These are phyloP conservation scores for Cheilosia urbana DNA, from an alignment of 2,888 invertebrate species.

Conservation along the genomic window DNA sequence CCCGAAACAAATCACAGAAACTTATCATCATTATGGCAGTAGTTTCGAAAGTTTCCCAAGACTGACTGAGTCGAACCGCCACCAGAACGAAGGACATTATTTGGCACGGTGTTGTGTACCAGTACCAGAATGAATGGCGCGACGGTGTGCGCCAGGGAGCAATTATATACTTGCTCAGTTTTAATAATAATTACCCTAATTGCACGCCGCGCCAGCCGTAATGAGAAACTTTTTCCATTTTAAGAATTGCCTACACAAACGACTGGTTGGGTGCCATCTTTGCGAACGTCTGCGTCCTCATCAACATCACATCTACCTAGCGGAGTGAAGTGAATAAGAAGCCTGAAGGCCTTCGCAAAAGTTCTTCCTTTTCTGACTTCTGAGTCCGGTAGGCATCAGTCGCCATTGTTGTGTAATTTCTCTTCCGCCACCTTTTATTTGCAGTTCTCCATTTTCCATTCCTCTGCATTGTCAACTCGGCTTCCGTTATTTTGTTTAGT, in stretches of 20 bases:
- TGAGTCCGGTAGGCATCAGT: conserved; percentile 2
- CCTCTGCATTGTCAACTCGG: conserved; percentile 23
- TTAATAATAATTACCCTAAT: conserved; percentile 74
- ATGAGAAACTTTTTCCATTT: conserved; percentile 73
- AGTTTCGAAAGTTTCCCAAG: conserved; percentile 43
- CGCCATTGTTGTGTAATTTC: conserved; percentile 46
- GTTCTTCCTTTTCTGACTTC: conserved; percentile 47
- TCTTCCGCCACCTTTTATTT: conserved; percentile 6
- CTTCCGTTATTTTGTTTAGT: conserved; percentile 51
- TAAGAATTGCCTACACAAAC: conserved; percentile 46
- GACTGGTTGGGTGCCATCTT: conserved; percentile 17
- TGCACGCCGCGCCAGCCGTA: conserved; percentile 63
- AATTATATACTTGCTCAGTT: conserved; percentile 56
- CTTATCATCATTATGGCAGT: conserved; percentile 58
- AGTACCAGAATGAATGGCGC: not conserved
- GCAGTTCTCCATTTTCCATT: conserved; percentile 31
- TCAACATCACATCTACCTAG: not conserved
- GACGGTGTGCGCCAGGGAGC: conserved; percentile 3
- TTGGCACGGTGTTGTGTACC: conserved; percentile 25
- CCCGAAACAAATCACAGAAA: conserved; percentile 60
- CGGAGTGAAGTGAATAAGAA: conserved; percentile 1
- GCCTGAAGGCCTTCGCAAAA: conserved; percentile 50
- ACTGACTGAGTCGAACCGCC: not conserved
- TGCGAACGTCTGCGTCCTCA: not conserved
- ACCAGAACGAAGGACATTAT: conserved; percentile 36